A percentile compares a stretch with the other conserved stretches of the same genome.
Evolutionary conservation across 2,888 invertebrate species (phyloP).

Genomic region (Amphipoea oculea): DNA sequence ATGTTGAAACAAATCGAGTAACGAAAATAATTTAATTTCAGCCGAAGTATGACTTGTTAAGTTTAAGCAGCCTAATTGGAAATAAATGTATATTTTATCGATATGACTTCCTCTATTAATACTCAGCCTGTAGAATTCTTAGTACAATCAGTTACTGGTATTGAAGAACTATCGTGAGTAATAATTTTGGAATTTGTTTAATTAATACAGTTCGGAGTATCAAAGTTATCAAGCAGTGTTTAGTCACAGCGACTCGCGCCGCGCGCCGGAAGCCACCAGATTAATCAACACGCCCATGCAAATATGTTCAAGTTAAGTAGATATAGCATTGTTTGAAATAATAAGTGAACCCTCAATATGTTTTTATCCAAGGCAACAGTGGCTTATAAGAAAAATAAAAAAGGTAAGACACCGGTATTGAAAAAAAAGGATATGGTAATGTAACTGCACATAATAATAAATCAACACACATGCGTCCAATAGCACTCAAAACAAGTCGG

Average conservation of each 20-base stretch:
- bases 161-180: conserved; percentile 61
- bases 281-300: conserved; percentile 70
- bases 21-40: conserved; percentile 1
- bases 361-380: not conserved
- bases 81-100: conserved; percentile 18
- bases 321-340: conserved; percentile 17
- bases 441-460: not conserved
- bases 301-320: conserved; percentile 35
- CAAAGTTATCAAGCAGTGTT: conserved; percentile 70
- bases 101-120: conserved; percentile 11
- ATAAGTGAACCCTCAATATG: conserved; percentile 9
- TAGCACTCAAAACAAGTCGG: conserved; percentile 4
- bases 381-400: not conserved
- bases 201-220: conserved; percentile 67
- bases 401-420: not conserved
- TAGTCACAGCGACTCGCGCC: conserved; percentile 75
- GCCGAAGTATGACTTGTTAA: not conserved
- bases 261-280: conserved; percentile 69
- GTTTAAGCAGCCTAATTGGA: not conserved
- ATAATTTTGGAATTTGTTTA: conserved; percentile 66
- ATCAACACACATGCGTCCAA: conserved; percentile 9
- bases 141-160: conserved; percentile 46
- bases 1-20: not conserved
- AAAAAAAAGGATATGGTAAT: not conserved
- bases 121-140: conserved; percentile 30